Conservation (phyloP, 2,888 invertebrate genomes). For the Microplitis manilae region DNA sequence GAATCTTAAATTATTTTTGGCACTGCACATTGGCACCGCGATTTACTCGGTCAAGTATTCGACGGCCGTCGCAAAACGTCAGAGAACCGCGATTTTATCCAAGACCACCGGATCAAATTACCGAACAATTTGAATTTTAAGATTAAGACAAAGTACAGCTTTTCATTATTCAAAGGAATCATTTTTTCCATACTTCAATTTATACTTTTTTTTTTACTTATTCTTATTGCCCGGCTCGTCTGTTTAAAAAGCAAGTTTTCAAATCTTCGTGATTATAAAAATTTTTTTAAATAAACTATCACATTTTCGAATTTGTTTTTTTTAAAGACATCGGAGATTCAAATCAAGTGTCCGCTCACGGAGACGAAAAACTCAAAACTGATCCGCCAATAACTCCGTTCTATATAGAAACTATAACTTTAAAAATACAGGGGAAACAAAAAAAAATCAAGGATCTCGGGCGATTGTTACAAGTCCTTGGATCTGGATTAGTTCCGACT, state of each 20-base stretch:
- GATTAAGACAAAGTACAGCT: not conserved
- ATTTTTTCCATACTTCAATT: not conserved
- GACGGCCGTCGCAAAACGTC: slow-evolving; percentile 8
- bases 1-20: no score
- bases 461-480: slow-evolving; percentile 56
- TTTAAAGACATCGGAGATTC: not conserved
- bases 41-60: not conserved
- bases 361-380: slow-evolving; percentile 50
- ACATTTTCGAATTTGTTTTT: not conserved
- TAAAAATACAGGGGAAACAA: slow-evolving; percentile 51
- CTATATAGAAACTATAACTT: slow-evolving; percentile 46
- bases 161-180: not conserved
- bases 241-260: no score
- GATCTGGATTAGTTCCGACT: slow-evolving; percentile 49
- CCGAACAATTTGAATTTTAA: not conserved
- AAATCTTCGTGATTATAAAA: no score
- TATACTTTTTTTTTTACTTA: no score
- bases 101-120: slow-evolving; percentile 17
- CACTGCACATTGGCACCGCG: not conserved
- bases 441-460: slow-evolving; percentile 42
- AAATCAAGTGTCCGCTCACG: slow-evolving; percentile 46
- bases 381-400: slow-evolving; percentile 32
- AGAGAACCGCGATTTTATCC: slow-evolving; percentile 23
- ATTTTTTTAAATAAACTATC: not conserved
- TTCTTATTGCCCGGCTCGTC: no score